A percentile compares a stretch with the other conserved stretches of the same genome.
phyloP scores from a whole-genome alignment of 1,140 invertebrate species.

The Glomeris maerens region DNA sequence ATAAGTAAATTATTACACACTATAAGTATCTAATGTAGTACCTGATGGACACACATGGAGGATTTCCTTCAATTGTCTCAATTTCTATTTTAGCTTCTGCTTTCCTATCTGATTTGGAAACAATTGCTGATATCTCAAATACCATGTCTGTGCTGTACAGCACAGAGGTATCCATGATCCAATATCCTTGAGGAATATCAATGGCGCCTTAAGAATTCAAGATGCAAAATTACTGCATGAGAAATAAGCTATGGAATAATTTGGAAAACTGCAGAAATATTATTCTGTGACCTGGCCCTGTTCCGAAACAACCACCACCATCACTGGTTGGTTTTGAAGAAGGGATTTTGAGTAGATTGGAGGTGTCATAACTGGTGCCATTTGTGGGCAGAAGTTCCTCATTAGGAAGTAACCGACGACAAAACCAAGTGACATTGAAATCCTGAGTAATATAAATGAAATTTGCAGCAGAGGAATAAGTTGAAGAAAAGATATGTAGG shows the following conservation, averaged over 20 bases:
- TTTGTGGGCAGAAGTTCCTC: not conserved
- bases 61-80: not conserved
- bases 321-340: not conserved
- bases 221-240: not conserved
- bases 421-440: conserved; percentile 1
- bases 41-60: not conserved
- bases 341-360: not conserved
- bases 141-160: not conserved
- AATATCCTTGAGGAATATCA: not conserved
- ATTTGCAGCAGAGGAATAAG: not conserved
- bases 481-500: not conserved
- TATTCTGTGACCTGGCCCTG: not conserved
- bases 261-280: not conserved
- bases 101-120: not conserved
- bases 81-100: not conserved
- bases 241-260: not conserved
- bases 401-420: not conserved
- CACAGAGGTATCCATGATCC: not conserved
- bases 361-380: not conserved
- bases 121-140: not conserved
- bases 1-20: not conserved
- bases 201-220: not conserved
- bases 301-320: not conserved
- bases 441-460: not conserved
- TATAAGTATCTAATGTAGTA: not conserved